Evolutionary conservation across 1,140 invertebrate species (phyloP), one percentile per base, ranked within the genome.

Genomic region (Colletes gigas): DNA sequence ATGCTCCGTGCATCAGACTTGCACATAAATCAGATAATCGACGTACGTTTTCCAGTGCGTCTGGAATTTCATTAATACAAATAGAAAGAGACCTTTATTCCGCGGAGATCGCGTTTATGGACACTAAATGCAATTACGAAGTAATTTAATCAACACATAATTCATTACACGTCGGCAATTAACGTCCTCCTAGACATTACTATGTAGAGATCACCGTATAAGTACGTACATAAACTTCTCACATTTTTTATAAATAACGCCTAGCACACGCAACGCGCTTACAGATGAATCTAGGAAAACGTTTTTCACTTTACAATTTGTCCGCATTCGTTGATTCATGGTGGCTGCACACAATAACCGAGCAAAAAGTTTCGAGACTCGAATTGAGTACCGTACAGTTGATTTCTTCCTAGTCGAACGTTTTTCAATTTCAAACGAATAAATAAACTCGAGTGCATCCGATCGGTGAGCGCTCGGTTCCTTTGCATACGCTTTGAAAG

Each of bases 21-120:
- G 3, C 41, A n/a, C 39, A 72, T 72, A 72, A 78, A 78, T 72
- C 68, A 72, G 68, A 72, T 72, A 78, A 78, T 78, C 59, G 68
- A 72, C 69, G 70, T 52, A n/a, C 3, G n/a, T 74, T 63, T 12
- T 52, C 59, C 54, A 15, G 21, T 17, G 19, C 59, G 60, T 3
- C 1, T 5, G 21, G 69, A 72, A 78, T 54, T 72, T 55, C 76
- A 78, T 78, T 63, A 78, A 78, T 72, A 63, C 59, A 54, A 55
- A 55, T 62, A 78, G 50, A 62, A 54, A 14, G 59, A 65, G 19
- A 77, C 69, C 44, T 63, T 72, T 44, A 72, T 78, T 55, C 69
- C 50, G 39, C 9, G 7, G 10, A 21, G 59, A 54, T 44, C 52
- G 19, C 39, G 57, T 72, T 72, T 30, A 55, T 0, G 17, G 1